Conservation (phyloP, 2,113 vertebrate species). For the Pontoporia blainvillei region DNA sequence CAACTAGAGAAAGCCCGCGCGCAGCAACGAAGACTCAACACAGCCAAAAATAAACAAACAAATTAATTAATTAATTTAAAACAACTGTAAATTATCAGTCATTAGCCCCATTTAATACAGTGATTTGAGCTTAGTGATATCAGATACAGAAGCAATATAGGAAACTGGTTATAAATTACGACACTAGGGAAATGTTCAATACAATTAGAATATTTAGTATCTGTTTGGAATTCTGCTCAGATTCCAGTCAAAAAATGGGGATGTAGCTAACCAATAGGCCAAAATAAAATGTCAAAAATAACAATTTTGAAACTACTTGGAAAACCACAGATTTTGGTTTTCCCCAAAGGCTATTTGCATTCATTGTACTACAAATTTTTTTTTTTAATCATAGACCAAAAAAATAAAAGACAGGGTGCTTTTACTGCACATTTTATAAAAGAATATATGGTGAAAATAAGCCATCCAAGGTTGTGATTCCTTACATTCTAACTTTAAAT, state of each 20-base stretch:
- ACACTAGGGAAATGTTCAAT: neutral
- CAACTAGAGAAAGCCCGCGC: no score
- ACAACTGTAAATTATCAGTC: neutral
- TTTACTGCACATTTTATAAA: neutral
- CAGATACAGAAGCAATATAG: neutral
- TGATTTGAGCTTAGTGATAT: neutral
- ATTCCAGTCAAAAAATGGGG: constrained; percentile 37
- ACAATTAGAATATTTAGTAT: constrained; percentile 1
- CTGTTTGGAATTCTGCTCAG: constrained; percentile 27
- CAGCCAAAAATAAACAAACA: no score
- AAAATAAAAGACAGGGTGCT: neutral
- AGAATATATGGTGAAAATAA: neutral
- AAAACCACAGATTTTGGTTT: constrained; percentile 42
- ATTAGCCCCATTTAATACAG: neutral
- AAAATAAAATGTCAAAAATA: constrained; percentile 43
- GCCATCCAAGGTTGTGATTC: neutral
- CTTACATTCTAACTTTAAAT: neutral
- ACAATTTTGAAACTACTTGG: constrained; percentile 35
- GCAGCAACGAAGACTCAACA: no score
- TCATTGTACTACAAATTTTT: neutral
- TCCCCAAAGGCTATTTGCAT: constrained; percentile 24
- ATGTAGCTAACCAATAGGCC: neutral
- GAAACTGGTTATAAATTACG: neutral
- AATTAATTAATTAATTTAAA: no score
- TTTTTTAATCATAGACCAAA: neutral